Evolutionary conservation across 2,888 invertebrate species (phyloP), one percentile per base, ranked within the genome.

Genomic region (Cyclophora albipunctata): DNA sequence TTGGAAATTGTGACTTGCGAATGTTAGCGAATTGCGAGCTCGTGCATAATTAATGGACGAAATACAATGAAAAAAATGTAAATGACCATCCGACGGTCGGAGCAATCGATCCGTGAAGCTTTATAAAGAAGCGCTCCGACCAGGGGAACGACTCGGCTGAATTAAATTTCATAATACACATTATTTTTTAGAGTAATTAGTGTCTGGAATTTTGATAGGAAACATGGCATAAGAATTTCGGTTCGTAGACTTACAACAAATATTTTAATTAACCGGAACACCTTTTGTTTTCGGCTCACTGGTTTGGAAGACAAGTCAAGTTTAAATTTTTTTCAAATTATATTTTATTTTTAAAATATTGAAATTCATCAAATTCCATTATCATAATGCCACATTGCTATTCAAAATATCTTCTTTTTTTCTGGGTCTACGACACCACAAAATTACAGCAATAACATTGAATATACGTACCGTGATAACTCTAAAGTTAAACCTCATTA

Each of bases 61-160:
- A 53, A 66, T 67, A 67, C 59, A 65, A 64, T 66, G 62, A 67
- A 69, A 67, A 70, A 69, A 67, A 70, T 72, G 66, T 64, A 61
- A 73, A 70, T 73, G 57, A 48, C 50, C 56, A 52, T 57, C 54
- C 58, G 61, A 57, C 63, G 64, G 63, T 62, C 70, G 59, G 57
- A 50, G 40, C 66, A 20, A 65, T 66, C 69, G 67, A 71, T 69
- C 64, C 63, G 58, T 52, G 55, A 48, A 52, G n/a, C 7, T 33
- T 33, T 45, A 41, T 34, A 34, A 34, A 40, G 7, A 34, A 42
- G 49, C 20, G 33, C 51, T 37, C 34, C 34, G 46, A 45, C 20
- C 4, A 37, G 37, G 37, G 37, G 37, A 37, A 37, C 37, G 4
- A 5, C 37, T 37, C 4, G 37, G 5, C 4, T 37, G 37, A 2